These are phyloP conservation scores for Crotalus helleri DNA, from an alignment of 2,113 vertebrate genomes.

Conservation along the genomic window DNA sequence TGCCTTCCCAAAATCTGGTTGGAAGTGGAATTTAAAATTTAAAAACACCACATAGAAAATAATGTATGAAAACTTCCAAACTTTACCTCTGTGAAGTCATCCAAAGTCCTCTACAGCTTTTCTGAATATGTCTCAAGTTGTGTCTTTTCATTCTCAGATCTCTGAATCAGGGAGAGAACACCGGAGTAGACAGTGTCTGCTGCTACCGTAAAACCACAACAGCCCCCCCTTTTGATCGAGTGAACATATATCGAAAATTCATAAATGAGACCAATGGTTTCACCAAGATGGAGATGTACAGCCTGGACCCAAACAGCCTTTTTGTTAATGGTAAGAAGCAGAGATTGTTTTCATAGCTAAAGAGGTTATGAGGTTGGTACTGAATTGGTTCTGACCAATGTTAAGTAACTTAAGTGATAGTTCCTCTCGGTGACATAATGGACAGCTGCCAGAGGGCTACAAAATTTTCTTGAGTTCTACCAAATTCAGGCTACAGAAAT, in stretches of 20 bases:
- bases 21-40: background rate
- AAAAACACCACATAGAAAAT: background rate
- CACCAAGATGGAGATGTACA: background rate
- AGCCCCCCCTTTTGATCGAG: conserved; percentile 22
- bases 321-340: background rate
- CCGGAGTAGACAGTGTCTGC: conserved; percentile 61
- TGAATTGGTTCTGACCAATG: background rate
- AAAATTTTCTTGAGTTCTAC: background rate
- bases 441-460: background rate
- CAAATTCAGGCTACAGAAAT: background rate
- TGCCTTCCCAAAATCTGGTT: background rate
- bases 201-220: conserved; percentile 10
- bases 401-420: background rate
- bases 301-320: background rate
- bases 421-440: background rate
- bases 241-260: conserved; percentile 64
- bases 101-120: background rate
- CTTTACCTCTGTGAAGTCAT: too few species aligned
- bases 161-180: conserved; percentile 24
- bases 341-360: background rate
- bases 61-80: background rate
- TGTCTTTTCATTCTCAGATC: conserved; percentile 43
- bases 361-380: background rate
- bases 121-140: background rate
- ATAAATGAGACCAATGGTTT: background rate